phyloP scores from a whole-genome alignment of 1,140 invertebrate genomes.

The Trichogramma pretiosum region DNA sequence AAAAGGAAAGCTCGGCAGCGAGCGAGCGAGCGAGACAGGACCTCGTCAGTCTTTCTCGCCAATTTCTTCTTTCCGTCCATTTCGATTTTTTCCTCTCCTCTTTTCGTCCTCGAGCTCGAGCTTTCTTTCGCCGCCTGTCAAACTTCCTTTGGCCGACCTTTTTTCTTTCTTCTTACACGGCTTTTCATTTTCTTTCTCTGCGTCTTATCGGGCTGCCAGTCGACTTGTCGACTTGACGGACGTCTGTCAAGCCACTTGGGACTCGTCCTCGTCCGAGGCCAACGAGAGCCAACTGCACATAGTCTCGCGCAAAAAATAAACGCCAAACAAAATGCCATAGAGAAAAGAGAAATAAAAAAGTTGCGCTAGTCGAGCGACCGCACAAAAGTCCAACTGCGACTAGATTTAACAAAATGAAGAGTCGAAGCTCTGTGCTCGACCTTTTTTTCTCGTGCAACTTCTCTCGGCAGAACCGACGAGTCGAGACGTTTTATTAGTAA shows the following conservation, averaged over 20 bases:
- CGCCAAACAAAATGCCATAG: not conserved
- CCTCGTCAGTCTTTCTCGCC: conserved; percentile 25
- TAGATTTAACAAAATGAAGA: too few species aligned
- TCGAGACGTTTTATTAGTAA: too few species aligned
- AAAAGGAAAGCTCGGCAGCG: too few species aligned
- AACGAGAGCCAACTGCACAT: too few species aligned
- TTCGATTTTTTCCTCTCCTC: not conserved
- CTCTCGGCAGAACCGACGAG: too few species aligned
- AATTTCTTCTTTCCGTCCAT: conserved; percentile 9
- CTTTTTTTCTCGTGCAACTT: too few species aligned
- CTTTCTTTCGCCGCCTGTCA: conserved; percentile 8
- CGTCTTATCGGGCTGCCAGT: too few species aligned
- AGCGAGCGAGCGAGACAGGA: conserved; percentile 22
- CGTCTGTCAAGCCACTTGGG: conserved; percentile 29
- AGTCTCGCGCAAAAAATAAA: too few species aligned
- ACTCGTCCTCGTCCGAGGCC: conserved; percentile 3
- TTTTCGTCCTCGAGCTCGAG: not conserved
- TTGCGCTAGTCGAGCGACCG: not conserved
- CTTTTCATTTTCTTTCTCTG: conserved; percentile 11
- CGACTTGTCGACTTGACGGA: conserved; percentile 27
- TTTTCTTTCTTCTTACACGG: conserved; percentile 14
- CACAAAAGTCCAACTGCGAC: not conserved
- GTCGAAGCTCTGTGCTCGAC: too few species aligned
- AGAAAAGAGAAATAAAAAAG: not conserved
- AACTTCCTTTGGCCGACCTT: conserved; percentile 11